Evolutionary conservation across 2,888 invertebrate genomes (phyloP).

Genomic region (Aelia acuminata): DNA sequence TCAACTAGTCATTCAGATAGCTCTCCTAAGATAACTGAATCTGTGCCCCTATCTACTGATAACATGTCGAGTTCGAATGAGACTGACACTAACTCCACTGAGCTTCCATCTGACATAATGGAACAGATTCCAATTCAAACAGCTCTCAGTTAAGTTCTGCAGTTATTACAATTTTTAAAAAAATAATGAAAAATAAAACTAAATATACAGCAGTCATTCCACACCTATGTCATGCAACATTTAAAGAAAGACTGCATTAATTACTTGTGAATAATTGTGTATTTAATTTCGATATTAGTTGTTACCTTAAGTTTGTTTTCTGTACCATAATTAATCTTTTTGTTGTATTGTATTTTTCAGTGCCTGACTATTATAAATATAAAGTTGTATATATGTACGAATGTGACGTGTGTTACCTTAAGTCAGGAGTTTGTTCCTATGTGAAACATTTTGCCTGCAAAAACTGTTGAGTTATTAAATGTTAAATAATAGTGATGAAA

Average conservation of each 20-base stretch:
- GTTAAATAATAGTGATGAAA: slow-evolving; percentile 3
- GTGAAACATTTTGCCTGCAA: slow-evolving; percentile 41
- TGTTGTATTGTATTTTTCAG: slow-evolving; percentile 37
- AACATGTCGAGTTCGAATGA: not conserved
- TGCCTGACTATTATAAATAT: slow-evolving; percentile 52
- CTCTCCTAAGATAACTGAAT: not conserved
- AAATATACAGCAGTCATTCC: slow-evolving; percentile 36
- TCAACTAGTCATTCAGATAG: slow-evolving; percentile 31
- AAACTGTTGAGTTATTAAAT: slow-evolving; percentile 31
- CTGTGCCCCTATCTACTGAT: not conserved
- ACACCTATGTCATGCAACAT: slow-evolving; percentile 12
- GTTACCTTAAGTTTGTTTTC: slow-evolving; percentile 57
- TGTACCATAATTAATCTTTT: slow-evolving; percentile 53
- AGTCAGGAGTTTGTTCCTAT: slow-evolving; percentile 45
- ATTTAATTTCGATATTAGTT: slow-evolving; percentile 59
- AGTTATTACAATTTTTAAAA: no score
- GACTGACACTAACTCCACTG: not conserved
- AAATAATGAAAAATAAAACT: not conserved
- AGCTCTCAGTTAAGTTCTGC: not conserved
- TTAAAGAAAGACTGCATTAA: slow-evolving; percentile 56
- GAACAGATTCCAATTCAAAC: slow-evolving; percentile 25
- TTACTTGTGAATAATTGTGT: slow-evolving; percentile 58
- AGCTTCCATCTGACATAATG: not conserved
- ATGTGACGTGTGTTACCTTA: slow-evolving; percentile 58
- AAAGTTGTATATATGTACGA: slow-evolving; percentile 52